These are phyloP conservation scores for Seladonia tumulorum DNA, from an alignment of 2,888 invertebrate genomes.

Conservation along the genomic window DNA sequence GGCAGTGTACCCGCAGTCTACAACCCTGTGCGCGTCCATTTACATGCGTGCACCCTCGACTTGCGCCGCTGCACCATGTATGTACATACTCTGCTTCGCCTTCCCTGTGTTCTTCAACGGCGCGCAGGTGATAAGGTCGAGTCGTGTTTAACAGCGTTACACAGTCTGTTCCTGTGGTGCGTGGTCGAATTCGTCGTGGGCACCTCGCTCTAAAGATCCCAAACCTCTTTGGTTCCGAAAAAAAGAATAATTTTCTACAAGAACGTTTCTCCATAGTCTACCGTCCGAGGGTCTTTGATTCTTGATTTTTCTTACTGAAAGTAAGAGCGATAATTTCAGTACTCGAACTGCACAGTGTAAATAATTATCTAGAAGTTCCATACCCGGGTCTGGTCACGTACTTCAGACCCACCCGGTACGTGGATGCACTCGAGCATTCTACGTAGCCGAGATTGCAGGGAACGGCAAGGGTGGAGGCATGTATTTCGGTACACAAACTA, in stretches of 20 bases:
- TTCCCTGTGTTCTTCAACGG: conserved; percentile 31
- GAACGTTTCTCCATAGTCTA: background rate
- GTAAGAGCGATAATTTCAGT: background rate
- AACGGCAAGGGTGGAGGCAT: conserved; percentile 8
- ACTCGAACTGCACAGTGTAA: background rate
- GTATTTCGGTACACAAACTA: conserved; percentile 30
- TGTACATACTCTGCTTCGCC: background rate
- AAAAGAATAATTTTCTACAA: background rate
- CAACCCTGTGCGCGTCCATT: conserved; percentile 36
- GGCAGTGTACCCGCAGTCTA: conserved; percentile 3
- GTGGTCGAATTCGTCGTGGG: background rate
- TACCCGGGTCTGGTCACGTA: background rate
- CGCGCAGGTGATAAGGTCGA: conserved; percentile 62
- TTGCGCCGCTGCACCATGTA: conserved; percentile 40
- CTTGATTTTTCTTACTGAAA: background rate
- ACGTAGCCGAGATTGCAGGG: conserved; percentile 31
- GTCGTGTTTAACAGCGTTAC: conserved; percentile 38
- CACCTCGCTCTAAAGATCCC: background rate
- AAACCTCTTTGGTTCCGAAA: background rate
- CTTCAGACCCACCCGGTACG: conserved; percentile 17
- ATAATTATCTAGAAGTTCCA: background rate
- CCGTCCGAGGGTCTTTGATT: background rate
- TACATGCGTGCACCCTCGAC: conserved; percentile 37
- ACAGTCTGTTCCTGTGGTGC: conserved; percentile 1
- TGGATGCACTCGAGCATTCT: conserved; percentile 39